A percentile compares a stretch with the other conserved stretches of the same genome.
These are phyloP conservation scores for Equus przewalskii DNA, from an alignment of 2,113 vertebrate species.

Conservation along the genomic window DNA sequence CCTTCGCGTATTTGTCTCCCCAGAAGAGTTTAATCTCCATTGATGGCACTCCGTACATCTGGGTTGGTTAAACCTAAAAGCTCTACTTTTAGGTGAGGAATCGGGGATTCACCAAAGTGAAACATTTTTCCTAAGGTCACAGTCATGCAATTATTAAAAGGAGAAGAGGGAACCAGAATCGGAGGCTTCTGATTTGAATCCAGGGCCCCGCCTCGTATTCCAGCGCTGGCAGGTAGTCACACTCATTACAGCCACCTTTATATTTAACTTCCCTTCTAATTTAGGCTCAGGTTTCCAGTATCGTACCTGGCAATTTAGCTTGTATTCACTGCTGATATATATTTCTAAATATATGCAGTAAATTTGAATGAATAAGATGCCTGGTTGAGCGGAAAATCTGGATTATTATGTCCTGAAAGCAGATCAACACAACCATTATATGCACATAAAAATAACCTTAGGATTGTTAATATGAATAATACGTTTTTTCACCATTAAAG, in stretches of 20 bases:
- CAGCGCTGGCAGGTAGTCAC: rapidly evolving
- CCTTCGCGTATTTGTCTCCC: neutral
- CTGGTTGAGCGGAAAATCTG: slow-evolving; percentile 77
- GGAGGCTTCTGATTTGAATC: neutral
- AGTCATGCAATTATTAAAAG: neutral
- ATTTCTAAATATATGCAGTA: slow-evolving; percentile 67
- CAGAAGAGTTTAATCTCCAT: neutral
- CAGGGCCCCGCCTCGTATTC: neutral
- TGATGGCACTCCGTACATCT: neutral
- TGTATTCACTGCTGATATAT: slow-evolving; percentile 23
- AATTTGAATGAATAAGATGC: slow-evolving; percentile 74
- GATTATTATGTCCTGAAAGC: slow-evolving; percentile 69
- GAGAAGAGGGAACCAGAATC: neutral
- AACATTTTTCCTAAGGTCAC: neutral
- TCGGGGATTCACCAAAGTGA: neutral
- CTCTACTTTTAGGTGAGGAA: neutral
- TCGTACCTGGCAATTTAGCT: slow-evolving; percentile 30
- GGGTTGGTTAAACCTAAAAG: neutral
- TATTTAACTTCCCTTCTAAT: slow-evolving; percentile 43
- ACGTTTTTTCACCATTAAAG: slow-evolving; percentile 64
- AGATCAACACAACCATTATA: slow-evolving; percentile 67
- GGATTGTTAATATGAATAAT: slow-evolving; percentile 78
- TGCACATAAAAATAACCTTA: slow-evolving; percentile 76
- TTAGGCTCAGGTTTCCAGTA: slow-evolving; percentile 14
- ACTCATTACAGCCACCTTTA: neutral